phyloP scores from a whole-genome alignment of 2,888 invertebrate species.

The Rapana venosa region DNA sequence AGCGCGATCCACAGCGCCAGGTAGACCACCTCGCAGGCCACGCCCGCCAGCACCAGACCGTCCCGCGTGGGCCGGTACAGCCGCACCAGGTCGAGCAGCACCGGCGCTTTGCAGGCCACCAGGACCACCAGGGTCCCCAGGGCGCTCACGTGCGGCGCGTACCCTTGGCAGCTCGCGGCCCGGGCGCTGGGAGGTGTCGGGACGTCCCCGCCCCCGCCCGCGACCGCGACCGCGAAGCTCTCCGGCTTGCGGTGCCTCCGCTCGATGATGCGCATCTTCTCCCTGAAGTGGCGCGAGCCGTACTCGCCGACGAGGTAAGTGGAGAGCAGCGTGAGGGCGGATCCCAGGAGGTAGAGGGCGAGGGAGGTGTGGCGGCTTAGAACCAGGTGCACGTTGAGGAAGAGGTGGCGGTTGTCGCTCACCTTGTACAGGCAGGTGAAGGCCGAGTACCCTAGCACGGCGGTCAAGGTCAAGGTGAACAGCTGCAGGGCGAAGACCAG shows the following conservation, averaged over 20 bases:
- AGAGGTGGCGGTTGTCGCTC: slow-evolving; percentile 57
- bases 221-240: slow-evolving; percentile 47
- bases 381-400: slow-evolving; percentile 64
- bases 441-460: slow-evolving; percentile 86
- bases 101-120: slow-evolving; percentile 88
- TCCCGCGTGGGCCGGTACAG: slow-evolving; percentile 78
- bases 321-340: slow-evolving; percentile 87
- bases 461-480: slow-evolving; percentile 86
- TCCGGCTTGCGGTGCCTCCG: slow-evolving; percentile 65
- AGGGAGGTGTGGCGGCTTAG: slow-evolving; percentile 70
- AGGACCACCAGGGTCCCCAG: slow-evolving; percentile 87
- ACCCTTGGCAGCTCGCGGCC: slow-evolving; percentile 81
- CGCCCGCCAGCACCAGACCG: slow-evolving; percentile 65
- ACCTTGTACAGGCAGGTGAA: slow-evolving; percentile 89
- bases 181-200: no score
- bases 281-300: slow-evolving; percentile 72
- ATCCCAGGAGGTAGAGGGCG: slow-evolving; percentile 84
- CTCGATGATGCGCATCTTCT: slow-evolving; percentile 69
- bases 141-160: slow-evolving; percentile 90
- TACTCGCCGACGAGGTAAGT: slow-evolving; percentile 80
- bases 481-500: slow-evolving; percentile 89
- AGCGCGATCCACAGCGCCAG: slow-evolving; percentile 90
- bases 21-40: slow-evolving; percentile 80
- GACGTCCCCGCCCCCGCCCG: no score
- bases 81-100: slow-evolving; percentile 90